phyloP scores from a whole-genome alignment of 2,888 invertebrate genomes.

The Melikaiella ostensackeni region DNA sequence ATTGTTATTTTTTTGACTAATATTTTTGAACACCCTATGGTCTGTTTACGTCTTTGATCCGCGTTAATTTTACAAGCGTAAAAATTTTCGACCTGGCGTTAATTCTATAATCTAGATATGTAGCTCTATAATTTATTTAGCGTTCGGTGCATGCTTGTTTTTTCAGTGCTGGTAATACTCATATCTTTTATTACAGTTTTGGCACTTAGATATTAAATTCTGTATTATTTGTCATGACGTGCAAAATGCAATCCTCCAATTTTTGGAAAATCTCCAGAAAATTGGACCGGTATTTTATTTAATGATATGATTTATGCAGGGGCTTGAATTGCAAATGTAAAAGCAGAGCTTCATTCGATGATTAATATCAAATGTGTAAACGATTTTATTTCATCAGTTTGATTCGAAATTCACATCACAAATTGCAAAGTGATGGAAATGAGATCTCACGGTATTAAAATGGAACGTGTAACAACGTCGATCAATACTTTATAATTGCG shows the following conservation, averaged over 20 bases:
- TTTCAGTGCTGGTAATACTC: slow-evolving; percentile 47
- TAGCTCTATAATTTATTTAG: slow-evolving; percentile 65
- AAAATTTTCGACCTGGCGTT: slow-evolving; percentile 65
- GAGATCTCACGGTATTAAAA: slow-evolving; percentile 33
- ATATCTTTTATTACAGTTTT: slow-evolving; percentile 27
- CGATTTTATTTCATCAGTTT: slow-evolving; percentile 36
- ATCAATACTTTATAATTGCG: slow-evolving; percentile 32
- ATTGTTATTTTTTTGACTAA: too few relatives aligned
- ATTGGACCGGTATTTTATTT: slow-evolving; percentile 18
- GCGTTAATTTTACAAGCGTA: slow-evolving; percentile 35
- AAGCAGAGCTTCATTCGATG: slow-evolving; percentile 26
- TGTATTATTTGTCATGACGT: slow-evolving; percentile 13
- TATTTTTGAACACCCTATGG: slow-evolving; percentile 56
- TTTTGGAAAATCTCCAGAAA: slow-evolving; percentile 26
- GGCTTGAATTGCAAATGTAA: slow-evolving; percentile 27
- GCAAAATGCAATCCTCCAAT: slow-evolving; percentile 3
- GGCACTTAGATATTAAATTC: slow-evolving; percentile 50
- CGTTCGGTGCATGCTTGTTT: slow-evolving; percentile 64
- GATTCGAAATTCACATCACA: slow-evolving; percentile 31
- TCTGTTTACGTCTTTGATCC: slow-evolving; percentile 42
- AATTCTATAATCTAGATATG: slow-evolving; percentile 73
- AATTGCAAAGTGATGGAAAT: slow-evolving; percentile 33
- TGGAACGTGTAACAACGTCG: slow-evolving; percentile 21
- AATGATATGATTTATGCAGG: slow-evolving; percentile 22
- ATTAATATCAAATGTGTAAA: slow-evolving; percentile 33